Base-by-base conservation (phyloP, 2,888 invertebrate species). In the Papilio gigon region DNA sequence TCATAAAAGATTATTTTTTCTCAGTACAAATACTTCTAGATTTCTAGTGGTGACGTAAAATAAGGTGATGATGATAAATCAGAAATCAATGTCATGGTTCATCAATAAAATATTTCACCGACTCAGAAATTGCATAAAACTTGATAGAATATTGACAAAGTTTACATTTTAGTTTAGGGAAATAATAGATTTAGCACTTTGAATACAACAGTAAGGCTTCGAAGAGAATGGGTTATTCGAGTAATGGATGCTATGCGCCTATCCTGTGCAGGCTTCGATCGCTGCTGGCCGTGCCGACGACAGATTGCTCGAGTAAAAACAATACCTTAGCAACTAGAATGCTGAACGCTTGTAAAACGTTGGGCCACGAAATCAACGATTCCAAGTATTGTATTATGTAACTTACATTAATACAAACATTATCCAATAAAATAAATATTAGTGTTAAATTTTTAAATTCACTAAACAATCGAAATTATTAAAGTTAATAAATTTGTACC, bases 291-390 rank as follows among this genome's bases (percentile, higher is more conserved):
- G 33, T 64, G 64, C 50, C 37, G n/a, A 37, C 35, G 64, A 64
- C 64, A 64, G 64, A 64, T 64, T 64, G 50, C 37, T 27, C 9
- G 35, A 50, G 50, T 37, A 64, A 64, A 64, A 64, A 64, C 64
- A 64, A 64, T 64, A 47, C 64, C 64, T 64, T 64, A 64, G 64
- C 11, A 64, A 53, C 50, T 35, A 53, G 64, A 47, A 50, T 53
- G 25, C 64, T 22, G 25, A 22, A 50, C 33, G 47, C n/a, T 37
- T 53, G 37, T 37, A 56, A 56, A 30, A 53, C 20, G 47, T 17
- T 17, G 53, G 9, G 64, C 53, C n/a, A 50, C 35, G 11, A 37
- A 63, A 63, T 14, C 22, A 37, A 4, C 61, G 17, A 27, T 40
- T 44, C 14, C n/a, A 44, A 30, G n/a, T 4, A 12, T 27, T 20